These are phyloP conservation scores for Amphipyra tragopoginis DNA, from an alignment of 2,888 invertebrate genomes.

Conservation along the genomic window DNA sequence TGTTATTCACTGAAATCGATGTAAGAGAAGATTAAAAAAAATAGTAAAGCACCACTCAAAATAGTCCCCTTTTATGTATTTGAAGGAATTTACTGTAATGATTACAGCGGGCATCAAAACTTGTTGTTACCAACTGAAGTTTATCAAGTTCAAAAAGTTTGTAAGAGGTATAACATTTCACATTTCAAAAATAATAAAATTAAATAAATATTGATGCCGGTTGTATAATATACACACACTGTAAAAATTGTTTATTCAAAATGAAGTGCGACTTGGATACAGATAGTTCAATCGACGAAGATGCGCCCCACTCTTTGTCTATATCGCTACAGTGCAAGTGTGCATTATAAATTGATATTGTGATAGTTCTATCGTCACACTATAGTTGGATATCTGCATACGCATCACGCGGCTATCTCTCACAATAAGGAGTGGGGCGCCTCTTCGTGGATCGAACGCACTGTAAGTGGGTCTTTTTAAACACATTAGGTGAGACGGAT, in stretches of 20 bases:
- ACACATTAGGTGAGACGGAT: not conserved
- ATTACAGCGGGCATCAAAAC: slow-evolving; percentile 28
- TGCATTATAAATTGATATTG: too few species aligned
- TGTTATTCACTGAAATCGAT: slow-evolving; percentile 2
- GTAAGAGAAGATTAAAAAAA: slow-evolving; percentile 13
- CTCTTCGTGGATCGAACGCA: too few species aligned
- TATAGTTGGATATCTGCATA: too few species aligned
- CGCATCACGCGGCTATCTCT: too few species aligned
- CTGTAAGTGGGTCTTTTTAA: not conserved
- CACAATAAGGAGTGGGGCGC: too few species aligned
- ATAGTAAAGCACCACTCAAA: slow-evolving; percentile 7
- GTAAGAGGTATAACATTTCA: not conserved
- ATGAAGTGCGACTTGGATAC: slow-evolving; percentile 20
- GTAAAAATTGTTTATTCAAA: not conserved
- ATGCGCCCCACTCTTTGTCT: too few species aligned
- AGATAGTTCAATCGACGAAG: too few species aligned
- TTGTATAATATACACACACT: slow-evolving; percentile 11
- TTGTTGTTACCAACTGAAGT: not conserved
- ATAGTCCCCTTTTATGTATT: not conserved
- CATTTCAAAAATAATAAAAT: slow-evolving; percentile 2
- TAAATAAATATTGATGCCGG: slow-evolving; percentile 17
- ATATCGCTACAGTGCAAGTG: too few species aligned
- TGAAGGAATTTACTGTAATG: not conserved
- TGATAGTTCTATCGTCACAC: too few species aligned
- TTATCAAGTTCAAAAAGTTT: not conserved